A percentile compares a stretch with the other conserved stretches of the same genome.
These are phyloP conservation scores for Acheta domesticus DNA, from an alignment of 2,888 invertebrate species.

Conservation along the genomic window DNA sequence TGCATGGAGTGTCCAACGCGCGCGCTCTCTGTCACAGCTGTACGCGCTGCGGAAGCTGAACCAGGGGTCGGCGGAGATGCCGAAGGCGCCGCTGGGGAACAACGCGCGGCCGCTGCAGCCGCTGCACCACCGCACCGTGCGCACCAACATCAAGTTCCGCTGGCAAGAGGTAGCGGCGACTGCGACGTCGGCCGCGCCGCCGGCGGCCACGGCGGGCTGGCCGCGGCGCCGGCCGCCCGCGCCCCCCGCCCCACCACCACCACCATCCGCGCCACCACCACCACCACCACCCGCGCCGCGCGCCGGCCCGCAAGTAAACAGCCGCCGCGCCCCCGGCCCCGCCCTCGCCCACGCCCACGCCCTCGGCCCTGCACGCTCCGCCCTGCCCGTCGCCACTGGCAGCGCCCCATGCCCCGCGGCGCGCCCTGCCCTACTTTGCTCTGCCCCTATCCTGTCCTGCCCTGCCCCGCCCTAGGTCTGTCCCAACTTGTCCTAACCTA, in stretches of 20 bases:
- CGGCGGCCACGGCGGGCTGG: not conserved
- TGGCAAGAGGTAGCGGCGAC: constrained; percentile 49
- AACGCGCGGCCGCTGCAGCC: constrained; percentile 92
- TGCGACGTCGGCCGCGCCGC: not conserved
- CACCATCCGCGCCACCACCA: not conserved
- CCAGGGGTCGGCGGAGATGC: constrained; percentile 81
- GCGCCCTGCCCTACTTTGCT: not conserved
- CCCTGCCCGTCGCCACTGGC: not conserved
- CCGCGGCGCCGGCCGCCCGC: not conserved
- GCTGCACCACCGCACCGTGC: constrained; percentile 86
- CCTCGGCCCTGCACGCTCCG: not conserved
- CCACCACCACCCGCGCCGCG: not conserved
- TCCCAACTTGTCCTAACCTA: too few relatives aligned
- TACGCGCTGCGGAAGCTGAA: constrained; percentile 81
- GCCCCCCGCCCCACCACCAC: not conserved
- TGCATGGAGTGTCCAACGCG: too few relatives aligned
- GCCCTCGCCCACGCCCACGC: not conserved
- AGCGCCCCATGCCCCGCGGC: not conserved
- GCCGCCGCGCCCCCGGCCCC: not conserved
- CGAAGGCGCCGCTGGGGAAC: constrained; percentile 89
- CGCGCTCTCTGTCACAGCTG: constrained; percentile 57
- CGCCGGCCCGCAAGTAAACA: not conserved
- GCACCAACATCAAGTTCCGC: constrained; percentile 96
- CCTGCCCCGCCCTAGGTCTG: rapidly evolving
- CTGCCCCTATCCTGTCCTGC: too few relatives aligned